A percentile compares a stretch with the other conserved stretches of the same genome.
Conservation (phyloP, 2,888 invertebrate genomes). For the Loripinus fragilis region DNA sequence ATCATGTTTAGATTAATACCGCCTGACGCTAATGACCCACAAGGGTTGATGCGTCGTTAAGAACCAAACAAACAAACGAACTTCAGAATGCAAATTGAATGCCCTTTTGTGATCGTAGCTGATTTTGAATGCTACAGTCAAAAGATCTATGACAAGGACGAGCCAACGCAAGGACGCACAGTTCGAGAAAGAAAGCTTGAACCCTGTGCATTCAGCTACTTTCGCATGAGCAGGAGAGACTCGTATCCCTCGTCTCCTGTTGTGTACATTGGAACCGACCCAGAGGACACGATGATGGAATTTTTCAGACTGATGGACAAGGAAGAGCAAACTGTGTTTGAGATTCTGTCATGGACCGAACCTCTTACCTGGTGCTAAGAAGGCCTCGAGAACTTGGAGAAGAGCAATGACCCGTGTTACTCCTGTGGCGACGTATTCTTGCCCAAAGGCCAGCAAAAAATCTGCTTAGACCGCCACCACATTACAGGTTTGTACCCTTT, state of each 20-base stretch:
- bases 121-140: background rate
- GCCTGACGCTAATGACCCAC: too few species aligned
- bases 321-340: background rate
- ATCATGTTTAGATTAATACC: too few species aligned
- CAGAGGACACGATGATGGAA: slow-evolving; percentile 10
- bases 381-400: background rate
- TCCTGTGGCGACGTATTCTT: background rate
- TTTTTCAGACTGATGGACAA: background rate
- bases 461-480: background rate
- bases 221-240: slow-evolving; percentile 1
- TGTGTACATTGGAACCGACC: background rate
- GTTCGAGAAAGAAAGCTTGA: background rate
- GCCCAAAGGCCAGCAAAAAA: background rate
- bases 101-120: slow-evolving; percentile 11
- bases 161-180: background rate
- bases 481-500: background rate
- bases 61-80: too few species aligned
- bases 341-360: background rate
- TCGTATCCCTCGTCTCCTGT: background rate
- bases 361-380: background rate
- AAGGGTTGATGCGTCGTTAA: too few species aligned
- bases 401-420: background rate
- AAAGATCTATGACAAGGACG: background rate
- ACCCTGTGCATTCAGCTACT: slow-evolving; percentile 12
- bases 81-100: background rate